Base-by-base conservation (phyloP, 1,140 invertebrate species). In the Zaprionus camerounensis region DNA sequence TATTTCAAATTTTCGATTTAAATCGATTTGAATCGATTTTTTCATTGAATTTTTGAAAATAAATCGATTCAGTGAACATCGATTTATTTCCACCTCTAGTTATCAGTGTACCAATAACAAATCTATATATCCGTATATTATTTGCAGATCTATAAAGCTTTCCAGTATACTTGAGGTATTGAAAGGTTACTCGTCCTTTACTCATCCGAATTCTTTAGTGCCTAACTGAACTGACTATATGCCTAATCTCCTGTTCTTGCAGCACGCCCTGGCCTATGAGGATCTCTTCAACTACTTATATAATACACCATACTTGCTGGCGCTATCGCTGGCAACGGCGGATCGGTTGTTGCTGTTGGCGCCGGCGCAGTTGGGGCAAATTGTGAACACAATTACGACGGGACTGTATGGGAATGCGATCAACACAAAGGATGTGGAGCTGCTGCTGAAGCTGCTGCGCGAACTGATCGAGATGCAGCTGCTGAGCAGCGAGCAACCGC, bases 381-480 rank as follows among this genome's bases (percentile, higher is more conserved):
- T 97, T 4, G 94, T 96, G 15, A 94, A 96, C 51, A 96, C 95
- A 1, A 93, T 99, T 5, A 95, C 97, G 13, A 95, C 96, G 22
- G 97, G 98, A 0, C 92, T 99, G 0, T 99, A 97, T 93, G 97
- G 95, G 53, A 97, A 96, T 93, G 97, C 96, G 83, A 94, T 96
- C 76, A 95, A 96, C 79, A 96, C 95, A 17, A 96, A 97, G 78
- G 98, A 99, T 93, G 96, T 98, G 84, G 94, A 95, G 36, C 94
- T 96, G 55, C 95, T 98, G 34, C 93, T 98, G 5, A 95, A 96
- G 66, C 93, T 98, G 26, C 92, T 99, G 62, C 94, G 96, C 41
- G 95, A 97, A 79, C 93, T 99, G 26, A 97, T 98, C 80, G 95
- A 96, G 83, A 94, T 98, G 22, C 97, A 99, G 93, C 93, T 99